Conservation (phyloP, 2,888 invertebrate genomes). For the Aspidiotus rigidus region DNA sequence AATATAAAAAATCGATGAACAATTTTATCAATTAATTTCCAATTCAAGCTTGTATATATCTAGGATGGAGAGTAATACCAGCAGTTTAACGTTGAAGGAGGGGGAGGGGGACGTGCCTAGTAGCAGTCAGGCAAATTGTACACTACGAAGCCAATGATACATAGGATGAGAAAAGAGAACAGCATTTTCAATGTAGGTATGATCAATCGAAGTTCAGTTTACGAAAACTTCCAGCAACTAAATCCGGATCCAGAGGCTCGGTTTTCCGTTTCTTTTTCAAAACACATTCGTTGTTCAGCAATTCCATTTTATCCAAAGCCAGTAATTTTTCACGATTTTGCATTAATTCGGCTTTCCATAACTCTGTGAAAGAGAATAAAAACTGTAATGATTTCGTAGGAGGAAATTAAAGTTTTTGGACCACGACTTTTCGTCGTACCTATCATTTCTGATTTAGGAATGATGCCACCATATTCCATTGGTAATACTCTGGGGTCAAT, state of each 20-base stretch:
- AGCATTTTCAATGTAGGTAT: no score
- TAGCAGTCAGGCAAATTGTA: no score
- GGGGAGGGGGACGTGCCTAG: no score
- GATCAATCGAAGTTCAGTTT: conserved; percentile 39
- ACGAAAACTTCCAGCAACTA: conserved; percentile 39
- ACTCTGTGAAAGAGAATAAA: conserved; percentile 45
- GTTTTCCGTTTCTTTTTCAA: conserved; percentile 26
- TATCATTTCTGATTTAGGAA: conserved; percentile 62
- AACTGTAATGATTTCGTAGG: background rate
- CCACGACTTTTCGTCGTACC: conserved; percentile 37
- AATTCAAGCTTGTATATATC: no score
- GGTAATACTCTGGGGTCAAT: conserved; percentile 58
- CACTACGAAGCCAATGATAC: no score
- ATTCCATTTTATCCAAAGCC: conserved; percentile 60
- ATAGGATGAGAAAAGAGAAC: no score
- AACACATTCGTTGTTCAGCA: conserved; percentile 43
- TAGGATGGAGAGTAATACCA: no score
- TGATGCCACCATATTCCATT: conserved; percentile 58
- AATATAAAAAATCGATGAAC: no score
- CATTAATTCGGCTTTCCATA: conserved; percentile 61
- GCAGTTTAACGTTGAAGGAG: no score
- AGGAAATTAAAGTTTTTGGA: background rate
- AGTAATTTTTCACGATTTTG: conserved; percentile 53
- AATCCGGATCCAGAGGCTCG: conserved; percentile 30
- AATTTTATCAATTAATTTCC: no score